Evolutionary conservation across 1,140 invertebrate genomes (phyloP).

Genomic region (Sipha flava): DNA sequence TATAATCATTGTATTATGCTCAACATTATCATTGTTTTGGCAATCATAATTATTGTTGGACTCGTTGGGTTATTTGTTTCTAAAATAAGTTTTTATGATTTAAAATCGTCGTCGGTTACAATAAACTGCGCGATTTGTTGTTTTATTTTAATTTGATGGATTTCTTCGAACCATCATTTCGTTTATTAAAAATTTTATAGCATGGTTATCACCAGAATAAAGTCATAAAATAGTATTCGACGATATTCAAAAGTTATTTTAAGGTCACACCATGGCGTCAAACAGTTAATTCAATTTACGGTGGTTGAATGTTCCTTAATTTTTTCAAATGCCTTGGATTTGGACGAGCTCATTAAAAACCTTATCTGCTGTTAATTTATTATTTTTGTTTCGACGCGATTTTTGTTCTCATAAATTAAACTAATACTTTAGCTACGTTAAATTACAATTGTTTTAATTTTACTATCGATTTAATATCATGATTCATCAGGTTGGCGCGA

Average conservation of each 20-base stretch:
- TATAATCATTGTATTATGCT: too few species aligned
- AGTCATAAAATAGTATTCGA: background rate
- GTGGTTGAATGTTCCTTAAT: background rate
- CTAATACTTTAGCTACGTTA: too few species aligned
- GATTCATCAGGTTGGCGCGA: too few species aligned
- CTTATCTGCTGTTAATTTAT: background rate
- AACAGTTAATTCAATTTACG: background rate
- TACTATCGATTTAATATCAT: too few species aligned
- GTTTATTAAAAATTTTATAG: background rate
- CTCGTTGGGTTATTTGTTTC: too few species aligned
- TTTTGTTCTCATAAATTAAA: too few species aligned
- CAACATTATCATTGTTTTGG: too few species aligned
- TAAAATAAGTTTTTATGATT: background rate
- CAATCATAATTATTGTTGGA: too few species aligned
- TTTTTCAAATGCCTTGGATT: background rate
- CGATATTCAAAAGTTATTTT: background rate
- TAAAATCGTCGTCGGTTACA: background rate
- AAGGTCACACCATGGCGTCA: background rate
- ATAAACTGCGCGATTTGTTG: background rate
- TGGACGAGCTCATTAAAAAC: background rate
- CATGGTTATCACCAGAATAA: background rate
- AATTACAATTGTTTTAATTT: background rate
- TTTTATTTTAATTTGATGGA: background rate
- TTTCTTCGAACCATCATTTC: background rate
- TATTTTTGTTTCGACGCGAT: background rate